Evolutionary conservation across 2,797 vertebrate species (phyloP).

Genomic region (Peromyscus melanophrys): DNA sequence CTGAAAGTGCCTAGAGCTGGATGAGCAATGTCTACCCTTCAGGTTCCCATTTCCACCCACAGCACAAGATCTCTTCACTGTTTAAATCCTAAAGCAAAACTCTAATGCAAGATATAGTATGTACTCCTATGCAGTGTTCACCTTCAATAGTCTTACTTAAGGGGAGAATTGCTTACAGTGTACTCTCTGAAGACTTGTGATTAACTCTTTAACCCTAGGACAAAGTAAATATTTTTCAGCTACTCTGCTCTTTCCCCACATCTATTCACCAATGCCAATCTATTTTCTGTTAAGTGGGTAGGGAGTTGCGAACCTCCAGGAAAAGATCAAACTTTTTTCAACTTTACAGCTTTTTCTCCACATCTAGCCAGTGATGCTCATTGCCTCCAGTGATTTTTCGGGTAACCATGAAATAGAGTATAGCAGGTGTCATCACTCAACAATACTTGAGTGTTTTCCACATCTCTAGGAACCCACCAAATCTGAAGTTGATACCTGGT

Average conservation of each 20-base stretch:
- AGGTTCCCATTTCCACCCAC: background rate
- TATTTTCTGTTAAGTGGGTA: too few species aligned
- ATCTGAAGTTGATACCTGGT: background rate
- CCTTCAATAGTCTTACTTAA: background rate
- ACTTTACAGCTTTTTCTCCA: too few species aligned
- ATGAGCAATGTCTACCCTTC: background rate
- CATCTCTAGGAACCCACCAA: too few species aligned
- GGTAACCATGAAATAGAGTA: background rate
- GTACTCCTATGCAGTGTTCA: too few species aligned
- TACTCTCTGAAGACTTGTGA: background rate
- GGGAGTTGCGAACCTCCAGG: background rate
- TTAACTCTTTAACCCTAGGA: background rate
- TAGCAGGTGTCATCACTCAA: too few species aligned
- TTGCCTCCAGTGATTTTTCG: background rate
- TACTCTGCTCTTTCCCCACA: too few species aligned
- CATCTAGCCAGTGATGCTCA: background rate
- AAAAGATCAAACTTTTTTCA: background rate
- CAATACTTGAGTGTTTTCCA: background rate
- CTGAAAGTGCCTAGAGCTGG: background rate
- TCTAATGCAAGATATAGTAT: background rate
- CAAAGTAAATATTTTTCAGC: background rate
- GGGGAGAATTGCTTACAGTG: background rate
- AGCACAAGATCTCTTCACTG: background rate
- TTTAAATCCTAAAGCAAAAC: background rate
- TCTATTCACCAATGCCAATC: background rate